Evolutionary conservation across 2,888 invertebrate genomes (phyloP), one percentile per base, ranked within the genome.

Genomic region (Volucella inanis): DNA sequence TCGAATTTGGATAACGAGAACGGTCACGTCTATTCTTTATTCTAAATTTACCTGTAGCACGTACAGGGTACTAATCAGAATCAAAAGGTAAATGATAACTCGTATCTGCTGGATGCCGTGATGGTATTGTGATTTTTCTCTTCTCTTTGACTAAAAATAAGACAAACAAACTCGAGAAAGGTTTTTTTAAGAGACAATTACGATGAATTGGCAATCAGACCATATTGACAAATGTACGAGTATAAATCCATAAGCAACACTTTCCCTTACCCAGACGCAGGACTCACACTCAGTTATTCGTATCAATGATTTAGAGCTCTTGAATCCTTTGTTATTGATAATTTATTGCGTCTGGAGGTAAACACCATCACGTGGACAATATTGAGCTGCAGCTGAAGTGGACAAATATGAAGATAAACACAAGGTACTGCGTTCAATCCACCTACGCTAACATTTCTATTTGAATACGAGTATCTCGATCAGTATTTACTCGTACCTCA

Each of bases 261-360:
- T 64, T 52, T 68, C 49, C 50, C 61, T 47, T 43, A 15, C 39
- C 38, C 41, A 50, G 11, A 18, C 10, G 31, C 11, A 52, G 68
- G 62, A 70, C 81, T 57, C 70, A 75, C 75, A 81, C 70, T 64
- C 75, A 75, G 76, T 76, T 82, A 82, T 31, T 31, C 31, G 31
- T 31, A 31, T 76, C 81, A 82, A 76, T 82, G 76, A 82, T 82
- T 82, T 76, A 82, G 71, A 65, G 70, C 41, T 76, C 52, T 59
- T 18, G 81, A 59, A 43, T 82, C 81, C 65, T 82, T 70, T 31
- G 65, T 76, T 76, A 82, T 82, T 59, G 54, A 82, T 82, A 76
- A 82, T 76, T 82, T 82, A 82, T 82, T 82, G 65, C 47, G 81
- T 82, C 81, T 82, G 65, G 65, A 3, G 0, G 70, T 64, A 68